Base-by-base conservation (phyloP, 2,888 invertebrate species). In the Chrysolina oricalcia region DNA sequence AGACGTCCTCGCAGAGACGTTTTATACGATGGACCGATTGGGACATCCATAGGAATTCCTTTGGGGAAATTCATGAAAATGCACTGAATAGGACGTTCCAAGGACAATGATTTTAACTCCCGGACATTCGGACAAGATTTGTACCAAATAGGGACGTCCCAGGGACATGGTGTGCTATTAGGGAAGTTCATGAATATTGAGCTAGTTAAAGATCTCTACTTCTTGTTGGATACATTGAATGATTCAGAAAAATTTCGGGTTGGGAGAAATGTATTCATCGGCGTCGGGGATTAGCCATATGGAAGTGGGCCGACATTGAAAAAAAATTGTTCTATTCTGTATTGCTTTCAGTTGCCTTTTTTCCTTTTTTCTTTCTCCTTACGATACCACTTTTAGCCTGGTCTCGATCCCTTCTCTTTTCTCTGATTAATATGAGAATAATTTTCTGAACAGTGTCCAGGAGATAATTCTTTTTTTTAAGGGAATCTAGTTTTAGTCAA, bases 371-470 rank as follows among this genome's bases (percentile, higher is more conserved):
- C 10, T 50, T 50, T 48, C 17, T 48, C n/a, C 17, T 50, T 50
- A 10, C 73, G 15, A 43, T 82, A 69, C 83, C 85, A 85, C 70
- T 82, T 83, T 65, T 78, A 75, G 27, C 84, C 83, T 9, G 85
- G 83, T 63, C 77, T n/a, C n/a, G n/a, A n/a, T 75, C 35, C 80
- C 72, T 21, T 82, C 74, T 41, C 77, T 74, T 53, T 27, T 72
- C 75, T 63, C 17, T 75, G 43, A n/a, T 48, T 48, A 17, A n/a
- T n/a, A n/a, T 53, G 1, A 66, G 69, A 6, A 78, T 27, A 65
- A 78, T 71, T 67, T 72, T 70, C 65, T 75, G 77, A 21, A 77
- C 72, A 10, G 74, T 65, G 21, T 35, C 50, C 50, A 81, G 43
- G 11, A 80, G 73, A n/a, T n/a, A n/a, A 66, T 80, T 76, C 62